Base-by-base conservation (phyloP, 1,140 invertebrate species). In the Prorops nasuta region DNA sequence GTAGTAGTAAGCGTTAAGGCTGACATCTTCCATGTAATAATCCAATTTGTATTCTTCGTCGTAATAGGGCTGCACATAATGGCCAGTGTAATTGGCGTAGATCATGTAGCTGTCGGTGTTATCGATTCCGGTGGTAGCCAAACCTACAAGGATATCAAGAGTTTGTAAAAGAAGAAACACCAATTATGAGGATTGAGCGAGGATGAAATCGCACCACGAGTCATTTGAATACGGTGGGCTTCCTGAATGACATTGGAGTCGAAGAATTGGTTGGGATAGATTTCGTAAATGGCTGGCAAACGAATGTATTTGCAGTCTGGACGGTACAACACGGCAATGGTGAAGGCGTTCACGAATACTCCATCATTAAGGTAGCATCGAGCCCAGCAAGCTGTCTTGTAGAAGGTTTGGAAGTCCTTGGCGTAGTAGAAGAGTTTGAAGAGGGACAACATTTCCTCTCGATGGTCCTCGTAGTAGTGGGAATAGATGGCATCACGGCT, bases 21-120 rank as follows among this genome's bases (percentile, higher is more conserved):
- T 81, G 49, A 84, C 74, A 63, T 88, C 88, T 59, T 90, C 85
- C 20, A 82, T 85, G 73, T 87, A 89, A 77, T 91, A 90, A 20
- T 83, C 77, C 15, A 90, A 53, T 47, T 77, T 79, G 61, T 83
- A 79, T 58, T 90, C 85, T 1, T 76, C 65, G 54, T 82, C 76
- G 8, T 58, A 22, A n/a, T 38, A 37, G 1, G 58, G 40, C n/a
- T 54, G 62, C 22, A 60, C 59, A 44, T 63, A 72, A n/a, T 37
- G 45, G 12, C 56, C 54, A 9, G 66, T 63, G 49, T 70, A 72
- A 47, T 78, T 79, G 21, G 67, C 54, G 44, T 69, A 63, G 40
- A 78, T 66, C 44, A 71, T 37, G 54, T 65, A 72, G 6, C 58
- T 66, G 28, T 75, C 69, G 0, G 48, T 12, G 14, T 64, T 54